Evolutionary conservation across 1,140 invertebrate genomes (phyloP), one percentile per base, ranked within the genome.

Genomic region (Drosophila guanche): DNA sequence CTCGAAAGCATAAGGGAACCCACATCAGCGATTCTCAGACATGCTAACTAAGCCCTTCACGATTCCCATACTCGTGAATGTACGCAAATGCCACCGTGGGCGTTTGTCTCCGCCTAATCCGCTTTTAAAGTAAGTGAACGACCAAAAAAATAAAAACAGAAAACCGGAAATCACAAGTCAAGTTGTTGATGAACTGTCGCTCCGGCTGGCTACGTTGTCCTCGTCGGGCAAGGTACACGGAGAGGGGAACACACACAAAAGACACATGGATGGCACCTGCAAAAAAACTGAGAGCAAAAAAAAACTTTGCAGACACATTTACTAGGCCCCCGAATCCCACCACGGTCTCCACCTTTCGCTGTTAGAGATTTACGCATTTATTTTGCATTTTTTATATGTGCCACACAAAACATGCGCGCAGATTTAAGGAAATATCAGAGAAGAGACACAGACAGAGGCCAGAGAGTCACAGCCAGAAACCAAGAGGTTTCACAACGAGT

Each of bases 311-410:
- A 89, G 86, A 89, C 86, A 81, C 70, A 79, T 88, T 77, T 73
- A 48, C 70, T 54, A 52, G 40, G 60, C 58, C 56, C 42, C 66
- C 54, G 16, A 46, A 46, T 52, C 41, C 61, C 37, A 20, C 43
- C 45, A 16, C 25, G 37, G 52, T 27, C 43, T 8, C 12, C n/a
- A 6, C 33, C n/a, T 23, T 33, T 45, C 45, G 27, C 51, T 55
- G 65, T 90, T 79, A 73, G 86, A 90, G 86, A 90, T 90, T 90
- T 83, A 90, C 86, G 86, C 86, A 90, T 90, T 90, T 90, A 90
- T 86, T 90, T 90, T 79, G 78, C 86, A 90, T 89, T 89, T 86
- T 89, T 89, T 89, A 89, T 88, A 65, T 76, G 33, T 10, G 48
- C 81, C 81, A 70, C 76, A 85, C 59, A 73, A 81, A 89, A 89